Base-by-base conservation (phyloP, 1,140 invertebrate genomes). In the Aphis craccivora region DNA sequence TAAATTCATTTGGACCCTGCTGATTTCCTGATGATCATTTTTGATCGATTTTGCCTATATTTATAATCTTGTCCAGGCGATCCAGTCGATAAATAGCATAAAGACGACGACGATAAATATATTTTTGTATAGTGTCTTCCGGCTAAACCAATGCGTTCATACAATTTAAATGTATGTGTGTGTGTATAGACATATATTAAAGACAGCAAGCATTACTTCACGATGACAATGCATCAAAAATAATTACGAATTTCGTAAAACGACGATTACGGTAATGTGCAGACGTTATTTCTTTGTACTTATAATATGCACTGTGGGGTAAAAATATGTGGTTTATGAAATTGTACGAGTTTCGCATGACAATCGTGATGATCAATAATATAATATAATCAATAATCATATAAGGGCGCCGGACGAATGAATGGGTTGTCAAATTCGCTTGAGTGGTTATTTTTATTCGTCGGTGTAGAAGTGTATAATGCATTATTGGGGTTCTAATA, bases 351-450 rank as follows among this genome's bases (percentile, higher is more conserved):
- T 48, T 87, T 87, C 25, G 86, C 45, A 22, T 87, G 43, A 48
- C 84, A 48, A 18, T 45, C 83, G 40, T 86, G 40, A 45, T 86
- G 9, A 45, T 45, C 43, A 86, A 45, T 45, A 86, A 45, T 86
- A 45, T 83, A 20, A 84, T 43, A n/a, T 88, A 51, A 88, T 37
- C 22, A n/a, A 35, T 53, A 86, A 35, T 35, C 14, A 35, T 25
- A 87, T 20, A 53, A 18, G 45, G 87, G 35, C 48, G 87, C 87
- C 51, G 87, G 51, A 37, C 87, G 87, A 88, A 89, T 53, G 87
- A 89, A 51, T 89, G 22, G 48, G 87, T 53, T 55, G 48, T 89
- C 87, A 89, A 89, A 89, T 89, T 89, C 48, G 87, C n/a, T 55
- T 14, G 87, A 89, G 87, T 55, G 87, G 45, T 87, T 87, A 89